Conservation (phyloP, 2,113 vertebrate species). For the Suncus etruscus region DNA sequence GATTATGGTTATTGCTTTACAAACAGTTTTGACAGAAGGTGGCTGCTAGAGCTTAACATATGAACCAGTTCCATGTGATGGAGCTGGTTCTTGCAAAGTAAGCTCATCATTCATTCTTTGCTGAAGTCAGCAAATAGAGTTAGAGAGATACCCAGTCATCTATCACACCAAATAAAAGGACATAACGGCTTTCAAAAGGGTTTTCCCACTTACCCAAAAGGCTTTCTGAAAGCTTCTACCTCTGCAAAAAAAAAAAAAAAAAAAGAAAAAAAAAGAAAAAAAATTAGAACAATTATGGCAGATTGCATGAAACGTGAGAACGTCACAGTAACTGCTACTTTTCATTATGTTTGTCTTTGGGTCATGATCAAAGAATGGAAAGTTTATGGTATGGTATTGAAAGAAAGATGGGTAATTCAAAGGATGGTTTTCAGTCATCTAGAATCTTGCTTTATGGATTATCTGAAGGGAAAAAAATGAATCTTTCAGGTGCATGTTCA, state of each 20-base stretch:
- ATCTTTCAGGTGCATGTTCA: constrained; percentile 95
- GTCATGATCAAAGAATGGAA: constrained; percentile 92
- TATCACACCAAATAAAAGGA: constrained; percentile 99
- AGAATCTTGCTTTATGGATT: constrained; percentile 93
- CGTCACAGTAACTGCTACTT: constrained; percentile 94
- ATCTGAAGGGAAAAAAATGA: constrained; percentile 93
- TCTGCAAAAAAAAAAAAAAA: constrained; percentile 93
- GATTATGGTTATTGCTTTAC: constrained; percentile 95
- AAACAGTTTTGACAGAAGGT: constrained; percentile 94
- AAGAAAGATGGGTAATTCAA: constrained; percentile 93
- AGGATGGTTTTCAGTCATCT: constrained; percentile 92
- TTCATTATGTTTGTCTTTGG: constrained; percentile 95
- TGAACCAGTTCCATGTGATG: constrained; percentile 90
- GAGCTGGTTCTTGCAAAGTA: constrained; percentile 94
- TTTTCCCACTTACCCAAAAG: constrained; percentile 98
- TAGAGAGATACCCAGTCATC: constrained; percentile 97
- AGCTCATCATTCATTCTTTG: constrained; percentile 95
- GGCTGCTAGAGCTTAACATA: constrained; percentile 94
- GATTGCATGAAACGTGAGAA: constrained; percentile 97
- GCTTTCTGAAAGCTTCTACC: constrained; percentile 99
- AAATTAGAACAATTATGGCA: constrained; percentile 96
- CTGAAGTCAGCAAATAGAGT: constrained; percentile 97
- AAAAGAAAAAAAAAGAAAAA: constrained; percentile 79
- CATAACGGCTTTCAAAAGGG: constrained; percentile 95
- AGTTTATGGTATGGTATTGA: constrained; percentile 88